Percentiles rank a stretch among this genome's conserved stretches.
phyloP scores from a whole-genome alignment of 2,888 invertebrate species.

The Incurvaria masculella region DNA sequence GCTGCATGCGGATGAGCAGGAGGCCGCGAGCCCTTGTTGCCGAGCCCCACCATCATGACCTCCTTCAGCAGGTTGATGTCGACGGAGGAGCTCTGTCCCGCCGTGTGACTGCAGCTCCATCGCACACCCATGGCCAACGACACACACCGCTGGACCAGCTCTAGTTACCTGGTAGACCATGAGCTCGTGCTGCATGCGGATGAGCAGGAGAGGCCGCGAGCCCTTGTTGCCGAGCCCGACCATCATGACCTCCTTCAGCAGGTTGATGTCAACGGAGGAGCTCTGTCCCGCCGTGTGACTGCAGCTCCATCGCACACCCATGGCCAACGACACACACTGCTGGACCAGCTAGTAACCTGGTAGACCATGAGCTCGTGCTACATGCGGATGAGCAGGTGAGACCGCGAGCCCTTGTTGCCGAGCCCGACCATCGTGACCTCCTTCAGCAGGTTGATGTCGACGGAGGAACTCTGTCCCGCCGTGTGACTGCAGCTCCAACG shows the following conservation, averaged over 20 bases:
- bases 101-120: slow-evolving; percentile 6
- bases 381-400: slow-evolving; percentile 74
- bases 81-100: slow-evolving; percentile 18
- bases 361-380: slow-evolving; percentile 83
- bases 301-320: slow-evolving; percentile 4
- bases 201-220: slow-evolving; percentile 75
- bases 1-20: slow-evolving; percentile 71
- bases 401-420: slow-evolving; percentile 79
- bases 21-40: slow-evolving; percentile 82
- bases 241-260: slow-evolving; percentile 67
- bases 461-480: slow-evolving; percentile 17
- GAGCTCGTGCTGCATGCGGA: slow-evolving; percentile 73
- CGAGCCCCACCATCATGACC: slow-evolving; percentile 78
- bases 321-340: slow-evolving; percentile 57
- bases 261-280: slow-evolving; percentile 27
- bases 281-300: slow-evolving; percentile 8
- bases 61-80: slow-evolving; percentile 55
- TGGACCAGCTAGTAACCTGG: slow-evolving; percentile 73
- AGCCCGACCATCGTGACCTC: slow-evolving; percentile 81
- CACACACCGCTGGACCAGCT: too few relatives aligned
- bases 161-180: slow-evolving; percentile 84
- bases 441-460: slow-evolving; percentile 40
- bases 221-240: slow-evolving; percentile 85
- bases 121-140: neutral
- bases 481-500: too few relatives aligned